These are phyloP conservation scores for Muscicapa adusta DNA, from an alignment of 2,113 vertebrate genomes.

Conservation along the genomic window DNA sequence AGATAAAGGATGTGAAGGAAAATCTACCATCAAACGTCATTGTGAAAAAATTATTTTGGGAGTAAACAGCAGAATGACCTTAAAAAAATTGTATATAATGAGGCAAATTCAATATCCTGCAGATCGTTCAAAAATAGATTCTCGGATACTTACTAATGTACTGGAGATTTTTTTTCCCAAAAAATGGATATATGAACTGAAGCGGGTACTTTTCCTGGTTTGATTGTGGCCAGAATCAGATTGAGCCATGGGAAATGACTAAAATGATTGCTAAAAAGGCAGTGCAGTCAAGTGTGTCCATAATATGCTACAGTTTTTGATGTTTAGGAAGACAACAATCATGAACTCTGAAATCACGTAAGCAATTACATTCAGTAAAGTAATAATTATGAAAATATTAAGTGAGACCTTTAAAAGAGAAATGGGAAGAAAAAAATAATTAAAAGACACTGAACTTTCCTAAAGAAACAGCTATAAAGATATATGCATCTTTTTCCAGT, in stretches of 20 bases:
- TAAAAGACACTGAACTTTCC: background rate
- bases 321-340: background rate
- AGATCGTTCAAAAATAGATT: background rate
- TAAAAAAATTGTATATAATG: background rate
- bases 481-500: background rate
- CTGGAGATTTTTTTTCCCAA: background rate
- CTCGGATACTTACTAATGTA: background rate
- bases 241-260: fast-evolving
- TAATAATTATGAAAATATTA: background rate
- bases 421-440: background rate
- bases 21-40: background rate
- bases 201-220: background rate
- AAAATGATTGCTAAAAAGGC: background rate
- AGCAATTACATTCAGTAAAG: background rate
- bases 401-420: background rate
- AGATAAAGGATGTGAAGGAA: fast-evolving
- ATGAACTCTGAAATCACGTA: background rate
- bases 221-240: background rate
- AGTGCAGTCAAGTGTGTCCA: background rate
- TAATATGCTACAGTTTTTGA: background rate
- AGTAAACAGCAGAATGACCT: background rate
- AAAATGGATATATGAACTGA: fast-evolving
- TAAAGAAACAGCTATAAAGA: background rate
- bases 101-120: fast-evolving
- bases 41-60: background rate